Conservation (phyloP, 2,113 vertebrate genomes). For the Donacobius atricapilla region DNA sequence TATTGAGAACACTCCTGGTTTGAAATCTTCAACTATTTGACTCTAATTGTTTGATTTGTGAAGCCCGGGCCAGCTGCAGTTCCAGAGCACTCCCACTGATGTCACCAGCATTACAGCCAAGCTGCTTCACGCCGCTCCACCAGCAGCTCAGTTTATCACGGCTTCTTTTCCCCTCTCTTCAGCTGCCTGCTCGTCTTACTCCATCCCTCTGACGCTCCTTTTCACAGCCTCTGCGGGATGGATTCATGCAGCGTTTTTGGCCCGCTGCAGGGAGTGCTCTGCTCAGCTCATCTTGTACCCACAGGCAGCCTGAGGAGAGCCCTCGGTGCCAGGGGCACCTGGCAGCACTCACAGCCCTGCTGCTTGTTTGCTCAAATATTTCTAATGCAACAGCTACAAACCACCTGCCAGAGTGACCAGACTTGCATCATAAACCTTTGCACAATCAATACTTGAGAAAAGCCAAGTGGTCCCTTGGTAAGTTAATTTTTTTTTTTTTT, state of each 20-base stretch:
- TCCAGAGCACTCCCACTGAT: neutral
- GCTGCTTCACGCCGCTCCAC: neutral
- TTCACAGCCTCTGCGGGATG: neutral
- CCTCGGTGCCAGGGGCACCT: neutral
- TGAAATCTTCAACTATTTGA: neutral
- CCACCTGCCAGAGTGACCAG: slow-evolving; percentile 14
- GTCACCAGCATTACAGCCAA: neutral
- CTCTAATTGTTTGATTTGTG: neutral
- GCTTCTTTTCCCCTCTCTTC: neutral
- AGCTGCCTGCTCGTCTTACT: neutral
- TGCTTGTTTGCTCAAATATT: neutral
- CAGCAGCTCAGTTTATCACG: neutral
- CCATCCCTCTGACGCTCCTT: neutral
- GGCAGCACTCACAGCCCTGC: neutral
- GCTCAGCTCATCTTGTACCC: neutral
- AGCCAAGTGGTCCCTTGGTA: neutral
- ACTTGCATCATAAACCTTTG: neutral
- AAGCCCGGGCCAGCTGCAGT: neutral
- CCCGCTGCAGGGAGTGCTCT: neutral
- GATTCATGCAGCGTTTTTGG: neutral
- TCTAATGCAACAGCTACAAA: neutral
- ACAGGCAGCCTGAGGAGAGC: neutral
- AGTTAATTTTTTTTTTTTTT: neutral
- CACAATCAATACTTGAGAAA: neutral
- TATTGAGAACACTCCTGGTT: neutral